Conservation (phyloP, 2,113 vertebrate species). For the Bubo scandiacus region DNA sequence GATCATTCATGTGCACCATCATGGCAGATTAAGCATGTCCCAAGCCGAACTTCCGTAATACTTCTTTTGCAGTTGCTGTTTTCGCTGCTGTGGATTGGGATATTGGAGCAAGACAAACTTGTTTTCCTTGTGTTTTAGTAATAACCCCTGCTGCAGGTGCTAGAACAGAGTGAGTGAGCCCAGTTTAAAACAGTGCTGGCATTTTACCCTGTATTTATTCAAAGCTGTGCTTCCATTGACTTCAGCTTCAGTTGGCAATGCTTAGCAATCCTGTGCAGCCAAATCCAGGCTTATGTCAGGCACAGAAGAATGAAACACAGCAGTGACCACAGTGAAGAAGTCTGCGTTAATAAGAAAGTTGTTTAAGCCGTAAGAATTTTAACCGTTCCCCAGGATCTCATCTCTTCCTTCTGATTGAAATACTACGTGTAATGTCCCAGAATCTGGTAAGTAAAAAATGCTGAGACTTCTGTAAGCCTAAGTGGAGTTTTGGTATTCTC, state of each 20-base stretch:
- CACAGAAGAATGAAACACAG: neutral
- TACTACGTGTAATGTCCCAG: rapidly evolving
- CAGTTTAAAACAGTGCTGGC: neutral
- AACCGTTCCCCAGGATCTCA: neutral
- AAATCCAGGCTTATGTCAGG: neutral
- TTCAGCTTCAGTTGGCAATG: neutral
- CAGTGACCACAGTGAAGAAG: neutral
- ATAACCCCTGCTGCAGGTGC: neutral
- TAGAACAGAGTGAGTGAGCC: neutral
- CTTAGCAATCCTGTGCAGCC: neutral
- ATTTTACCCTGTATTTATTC: neutral
- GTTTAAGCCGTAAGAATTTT: neutral
- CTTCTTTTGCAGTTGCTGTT: neutral
- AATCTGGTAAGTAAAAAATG: neutral
- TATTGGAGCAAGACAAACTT: neutral
- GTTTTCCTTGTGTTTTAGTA: neutral
- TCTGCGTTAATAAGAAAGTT: neutral
- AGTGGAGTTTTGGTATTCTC: neutral
- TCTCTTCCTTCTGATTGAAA: neutral
- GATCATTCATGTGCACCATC: neutral
- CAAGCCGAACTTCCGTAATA: neutral
- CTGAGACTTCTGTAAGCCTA: neutral
- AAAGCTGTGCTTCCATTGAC: neutral
- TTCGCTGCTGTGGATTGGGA: neutral
- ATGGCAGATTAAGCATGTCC: neutral